Evolutionary conservation across 2,888 invertebrate genomes (phyloP).

Genomic region (Oscheius myriophilus): DNA sequence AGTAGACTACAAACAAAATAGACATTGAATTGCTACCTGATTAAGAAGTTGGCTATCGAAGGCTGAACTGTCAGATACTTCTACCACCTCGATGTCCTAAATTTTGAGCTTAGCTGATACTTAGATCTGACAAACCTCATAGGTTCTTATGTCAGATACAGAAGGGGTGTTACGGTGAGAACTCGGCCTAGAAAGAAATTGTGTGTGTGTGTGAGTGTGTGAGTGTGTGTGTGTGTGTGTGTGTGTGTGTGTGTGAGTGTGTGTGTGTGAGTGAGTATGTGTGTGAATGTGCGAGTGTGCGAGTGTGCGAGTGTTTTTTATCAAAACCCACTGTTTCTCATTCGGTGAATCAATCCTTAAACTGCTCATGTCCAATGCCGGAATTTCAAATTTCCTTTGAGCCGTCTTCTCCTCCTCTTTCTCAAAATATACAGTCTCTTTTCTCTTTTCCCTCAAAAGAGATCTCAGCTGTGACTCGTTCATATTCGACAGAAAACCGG

Average conservation of each 20-base stretch:
- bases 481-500: not conserved
- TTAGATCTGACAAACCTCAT: too few relatives aligned
- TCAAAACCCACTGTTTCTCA: not conserved
- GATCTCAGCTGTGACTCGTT: not conserved
- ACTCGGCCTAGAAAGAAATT: too few relatives aligned
- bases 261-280: conserved; percentile 1
- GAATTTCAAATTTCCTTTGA: not conserved
- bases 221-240: too few relatives aligned
- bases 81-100: conserved; percentile 4
- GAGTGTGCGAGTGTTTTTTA: not conserved
- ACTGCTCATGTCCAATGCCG: conserved; percentile 19
- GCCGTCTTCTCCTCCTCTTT: not conserved
- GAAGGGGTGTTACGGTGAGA: conserved; percentile 1
- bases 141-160: too few relatives aligned
- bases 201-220: too few relatives aligned
- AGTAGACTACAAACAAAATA: too few relatives aligned
- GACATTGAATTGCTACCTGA: too few relatives aligned
- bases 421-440: not conserved
- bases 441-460: not conserved
- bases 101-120: not conserved
- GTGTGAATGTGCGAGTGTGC: not conserved
- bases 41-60: not conserved
- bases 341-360: not conserved
- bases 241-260: not conserved
- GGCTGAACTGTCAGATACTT: conserved; percentile 21